A percentile compares a stretch with the other conserved stretches of the same genome.
phyloP scores from a whole-genome alignment of 2,888 invertebrate genomes.

The Siphonodentalium dalli region DNA sequence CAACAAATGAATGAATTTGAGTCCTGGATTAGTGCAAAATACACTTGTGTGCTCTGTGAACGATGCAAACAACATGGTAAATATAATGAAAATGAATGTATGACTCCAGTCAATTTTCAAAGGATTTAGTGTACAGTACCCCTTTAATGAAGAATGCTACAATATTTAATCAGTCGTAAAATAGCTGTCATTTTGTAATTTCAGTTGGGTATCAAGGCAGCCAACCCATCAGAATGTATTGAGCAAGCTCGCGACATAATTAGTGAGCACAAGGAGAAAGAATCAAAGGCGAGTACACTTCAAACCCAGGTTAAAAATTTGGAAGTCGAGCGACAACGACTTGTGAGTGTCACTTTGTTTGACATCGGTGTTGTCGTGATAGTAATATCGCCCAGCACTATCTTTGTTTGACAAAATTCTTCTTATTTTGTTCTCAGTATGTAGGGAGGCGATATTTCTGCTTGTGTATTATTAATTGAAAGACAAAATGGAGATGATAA shows the following conservation, averaged over 20 bases:
- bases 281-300: constrained; percentile 84
- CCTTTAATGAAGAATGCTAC: too few species aligned
- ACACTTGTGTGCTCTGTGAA: too few species aligned
- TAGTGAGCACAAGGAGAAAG: constrained; percentile 88
- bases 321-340: constrained; percentile 67
- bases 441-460: not conserved
- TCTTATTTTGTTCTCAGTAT: not conserved
- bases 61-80: not conserved
- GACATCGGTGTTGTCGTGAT: not conserved
- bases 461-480: too few species aligned
- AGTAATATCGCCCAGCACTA: not conserved
- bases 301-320: constrained; percentile 82
- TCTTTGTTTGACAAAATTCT: not conserved
- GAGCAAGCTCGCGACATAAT: constrained; percentile 76
- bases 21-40: too few species aligned
- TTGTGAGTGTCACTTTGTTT: constrained; percentile 37
- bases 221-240: constrained; percentile 63
- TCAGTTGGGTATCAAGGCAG: constrained; percentile 75
- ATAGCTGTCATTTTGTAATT: constrained; percentile 10
- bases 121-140: too few species aligned
- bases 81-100: too few species aligned
- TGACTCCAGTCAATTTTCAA: too few species aligned
- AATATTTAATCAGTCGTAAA: too few species aligned
- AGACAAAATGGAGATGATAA: too few species aligned
- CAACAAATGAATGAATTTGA: too few species aligned